phyloP scores from a whole-genome alignment of 2,888 invertebrate genomes.

The Acanthosepion pharaonis region DNA sequence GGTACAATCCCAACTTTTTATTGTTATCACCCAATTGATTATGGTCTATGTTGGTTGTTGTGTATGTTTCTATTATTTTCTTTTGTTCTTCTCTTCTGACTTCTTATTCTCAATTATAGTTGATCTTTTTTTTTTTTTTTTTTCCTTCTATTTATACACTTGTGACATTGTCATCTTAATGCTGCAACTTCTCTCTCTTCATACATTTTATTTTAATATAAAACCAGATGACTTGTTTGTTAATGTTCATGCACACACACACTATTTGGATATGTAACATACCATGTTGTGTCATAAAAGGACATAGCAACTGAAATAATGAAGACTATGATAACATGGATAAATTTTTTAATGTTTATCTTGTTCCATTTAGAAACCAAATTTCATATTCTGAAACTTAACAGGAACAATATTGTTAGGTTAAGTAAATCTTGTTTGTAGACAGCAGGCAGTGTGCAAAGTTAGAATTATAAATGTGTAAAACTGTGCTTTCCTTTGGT shows the following conservation, averaged over 20 bases:
- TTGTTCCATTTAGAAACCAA: background rate
- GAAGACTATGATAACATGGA: background rate
- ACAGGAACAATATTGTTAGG: background rate
- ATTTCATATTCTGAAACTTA: background rate
- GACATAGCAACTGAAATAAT: too few species aligned
- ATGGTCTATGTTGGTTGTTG: background rate
- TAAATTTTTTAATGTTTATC: background rate
- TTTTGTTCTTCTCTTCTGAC: background rate
- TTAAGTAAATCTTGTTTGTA: background rate
- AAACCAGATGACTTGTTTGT: too few species aligned
- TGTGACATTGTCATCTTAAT: background rate
- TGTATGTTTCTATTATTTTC: background rate
- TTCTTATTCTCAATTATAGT: background rate
- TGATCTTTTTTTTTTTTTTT: background rate
- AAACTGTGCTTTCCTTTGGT: too few species aligned
- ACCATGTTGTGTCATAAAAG: too few species aligned
- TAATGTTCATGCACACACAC: too few species aligned
- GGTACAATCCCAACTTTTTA: background rate
- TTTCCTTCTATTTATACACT: background rate
- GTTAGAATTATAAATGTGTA: too few species aligned
- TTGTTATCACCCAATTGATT: background rate
- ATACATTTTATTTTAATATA: too few species aligned
- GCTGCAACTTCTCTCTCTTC: too few species aligned
- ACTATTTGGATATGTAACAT: too few species aligned
- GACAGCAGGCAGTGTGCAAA: background rate